Base-by-base conservation (phyloP, 2,113 vertebrate species). In the Chaetorhynchus papuensis region DNA sequence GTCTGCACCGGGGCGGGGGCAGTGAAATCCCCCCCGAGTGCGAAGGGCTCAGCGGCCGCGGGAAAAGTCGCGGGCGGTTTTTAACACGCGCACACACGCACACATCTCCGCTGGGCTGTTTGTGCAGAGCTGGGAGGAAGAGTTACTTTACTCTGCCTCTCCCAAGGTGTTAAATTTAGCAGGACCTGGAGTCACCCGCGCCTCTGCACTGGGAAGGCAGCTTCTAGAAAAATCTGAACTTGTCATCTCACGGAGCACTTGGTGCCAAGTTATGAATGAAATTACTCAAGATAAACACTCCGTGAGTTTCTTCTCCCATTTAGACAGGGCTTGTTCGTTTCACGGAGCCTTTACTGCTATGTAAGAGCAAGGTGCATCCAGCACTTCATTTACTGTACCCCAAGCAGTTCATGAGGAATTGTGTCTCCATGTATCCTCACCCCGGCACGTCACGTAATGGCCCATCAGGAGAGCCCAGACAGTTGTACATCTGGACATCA, bases 211-310 rank as follows among this genome's bases (percentile, higher is more conserved):
- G 59, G 45, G 47, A 65, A 91, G 68, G 59, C 12, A 78, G 66
- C 75, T 97, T 97, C 95, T 80, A 57, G 95, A 96, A 96, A 74
- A 93, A 95, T 96, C 94, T 39, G 19, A 50, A 83, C 24, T 94
- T 61, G 31, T n/a, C 41, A 64, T 26, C 47, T 45, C 75, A 14
- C 5, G 2, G 86, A 89, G 72, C 56, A 2, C 47, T 77, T 52
- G 4, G 30, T 49, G 64, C 86, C 81, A n/a, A 79, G 69, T 78
- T 59, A 42, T 35, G 60, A 78, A 79, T 68, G 65, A 72, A 78
- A 44, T 7, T 8, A 53, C 65, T 79, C 37, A 20, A 30, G 70
- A 52, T 19, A 53, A 79, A 76, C 4, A 2, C 31, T 49, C 15
- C 1, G 0, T 13, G 41, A 72, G 20, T 42, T 68, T 59, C 35